Evolutionary conservation across 2,113 vertebrate species (phyloP).

Genomic region (Chloropsis cyanopogon): DNA sequence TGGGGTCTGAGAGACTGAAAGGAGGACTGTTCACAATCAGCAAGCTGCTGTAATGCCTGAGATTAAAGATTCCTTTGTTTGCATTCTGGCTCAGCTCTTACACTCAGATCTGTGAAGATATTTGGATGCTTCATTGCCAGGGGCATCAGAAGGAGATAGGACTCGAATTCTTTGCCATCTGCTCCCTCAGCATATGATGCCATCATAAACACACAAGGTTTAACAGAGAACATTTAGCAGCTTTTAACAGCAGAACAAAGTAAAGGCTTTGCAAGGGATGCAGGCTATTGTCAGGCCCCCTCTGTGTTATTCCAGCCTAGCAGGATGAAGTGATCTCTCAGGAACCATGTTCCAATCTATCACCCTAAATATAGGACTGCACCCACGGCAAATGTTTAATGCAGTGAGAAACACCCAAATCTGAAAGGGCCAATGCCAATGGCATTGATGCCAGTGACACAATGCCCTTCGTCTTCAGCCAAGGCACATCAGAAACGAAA

Average conservation of each 20-base stretch:
- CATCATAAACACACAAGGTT: neutral
- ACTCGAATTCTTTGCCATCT: constrained; percentile 8
- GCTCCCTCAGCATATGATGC: neutral
- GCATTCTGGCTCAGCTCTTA: neutral
- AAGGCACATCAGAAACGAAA: neutral
- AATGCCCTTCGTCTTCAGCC: neutral
- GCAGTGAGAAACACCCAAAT: neutral
- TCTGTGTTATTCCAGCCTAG: neutral
- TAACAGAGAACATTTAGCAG: neutral
- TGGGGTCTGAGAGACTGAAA: constrained; percentile 17
- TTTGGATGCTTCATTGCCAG: neutral
- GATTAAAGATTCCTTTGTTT: constrained; percentile 16
- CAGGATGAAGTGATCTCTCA: neutral
- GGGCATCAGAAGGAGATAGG: neutral
- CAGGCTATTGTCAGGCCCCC: neutral
- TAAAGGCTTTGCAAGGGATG: neutral
- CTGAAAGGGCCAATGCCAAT: neutral
- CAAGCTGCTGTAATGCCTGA: neutral
- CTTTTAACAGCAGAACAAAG: neutral
- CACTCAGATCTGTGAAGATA: neutral
- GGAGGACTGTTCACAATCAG: neutral
- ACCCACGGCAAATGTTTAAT: neutral
- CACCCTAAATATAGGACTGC: neutral
- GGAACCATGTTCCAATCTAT: neutral
- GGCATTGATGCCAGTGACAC: neutral